Percentiles rank a stretch among this genome's conserved stretches.
phyloP scores from a whole-genome alignment of 2,797 vertebrate species.

The Pseudochirops corinnae region DNA sequence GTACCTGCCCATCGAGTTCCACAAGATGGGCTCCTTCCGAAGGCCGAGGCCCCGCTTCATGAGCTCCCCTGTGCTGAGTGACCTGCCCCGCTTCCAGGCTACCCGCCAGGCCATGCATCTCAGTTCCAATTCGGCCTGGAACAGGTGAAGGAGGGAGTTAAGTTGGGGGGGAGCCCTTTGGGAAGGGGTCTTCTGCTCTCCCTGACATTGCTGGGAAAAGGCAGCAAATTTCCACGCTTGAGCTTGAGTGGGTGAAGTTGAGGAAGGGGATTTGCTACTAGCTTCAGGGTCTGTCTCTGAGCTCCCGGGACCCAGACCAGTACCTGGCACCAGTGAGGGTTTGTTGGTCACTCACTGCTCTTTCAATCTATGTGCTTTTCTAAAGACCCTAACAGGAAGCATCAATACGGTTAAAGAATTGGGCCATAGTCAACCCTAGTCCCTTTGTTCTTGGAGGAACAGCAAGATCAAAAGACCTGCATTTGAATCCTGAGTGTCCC shows the following conservation, averaged over 20 bases:
- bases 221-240: not conserved
- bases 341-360: not conserved
- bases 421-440: not conserved
- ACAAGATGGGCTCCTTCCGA: slow-evolving; percentile 94
- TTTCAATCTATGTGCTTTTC: not conserved
- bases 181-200: not conserved
- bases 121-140: slow-evolving; percentile 95
- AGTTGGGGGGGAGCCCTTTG: not conserved
- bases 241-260: not conserved
- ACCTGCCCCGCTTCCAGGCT: slow-evolving; percentile 94
- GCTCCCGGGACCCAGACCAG: not conserved
- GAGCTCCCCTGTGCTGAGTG: slow-evolving; percentile 96
- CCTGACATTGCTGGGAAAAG: not conserved
- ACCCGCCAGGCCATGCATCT: slow-evolving; percentile 90
- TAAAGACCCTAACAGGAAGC: not conserved
- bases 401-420: not conserved
- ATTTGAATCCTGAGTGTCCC: not conserved
- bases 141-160: slow-evolving; percentile 88
- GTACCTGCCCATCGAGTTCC: slow-evolving; percentile 74
- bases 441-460: not conserved
- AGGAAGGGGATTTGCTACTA: not conserved
- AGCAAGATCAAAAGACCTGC: not conserved
- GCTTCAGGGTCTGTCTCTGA: not conserved
- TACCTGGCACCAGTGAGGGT: not conserved
- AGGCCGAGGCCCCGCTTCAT: slow-evolving; percentile 94